Evolutionary conservation across 2,113 vertebrate genomes (phyloP).

Genomic region (Oxygymnocypris stewartii): DNA sequence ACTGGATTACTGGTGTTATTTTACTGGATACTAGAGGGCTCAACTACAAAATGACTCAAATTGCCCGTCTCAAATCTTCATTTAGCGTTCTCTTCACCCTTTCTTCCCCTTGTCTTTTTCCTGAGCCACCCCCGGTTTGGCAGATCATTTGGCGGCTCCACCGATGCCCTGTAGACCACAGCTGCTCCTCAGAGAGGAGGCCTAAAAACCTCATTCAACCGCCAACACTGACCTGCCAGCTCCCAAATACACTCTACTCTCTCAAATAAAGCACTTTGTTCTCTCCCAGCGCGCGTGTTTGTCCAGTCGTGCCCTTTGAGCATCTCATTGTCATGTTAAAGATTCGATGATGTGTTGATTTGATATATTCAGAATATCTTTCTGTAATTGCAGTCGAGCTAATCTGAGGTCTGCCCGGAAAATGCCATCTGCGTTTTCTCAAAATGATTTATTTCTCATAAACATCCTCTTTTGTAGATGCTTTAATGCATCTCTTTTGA

Average conservation of each 20-base stretch:
- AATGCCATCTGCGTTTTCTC: background rate
- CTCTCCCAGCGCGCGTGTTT: background rate
- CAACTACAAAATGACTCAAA: background rate
- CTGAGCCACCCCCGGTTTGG: constrained; percentile 1
- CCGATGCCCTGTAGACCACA: constrained; percentile 68
- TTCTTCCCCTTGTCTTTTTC: background rate
- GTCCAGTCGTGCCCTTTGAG: background rate
- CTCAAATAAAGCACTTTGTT: background rate
- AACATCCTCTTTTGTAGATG: background rate
- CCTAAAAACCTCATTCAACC: no score
- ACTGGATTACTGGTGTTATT: background rate
- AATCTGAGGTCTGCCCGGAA: background rate
- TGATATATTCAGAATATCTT: background rate
- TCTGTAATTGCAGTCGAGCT: background rate
- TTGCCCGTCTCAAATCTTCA: background rate
- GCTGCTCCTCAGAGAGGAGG: constrained; percentile 71
- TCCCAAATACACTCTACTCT: background rate
- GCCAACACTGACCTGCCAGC: background rate
- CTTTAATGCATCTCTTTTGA: constrained; percentile 8
- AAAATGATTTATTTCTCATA: background rate
- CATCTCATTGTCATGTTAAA: background rate
- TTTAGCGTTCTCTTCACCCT: background rate
- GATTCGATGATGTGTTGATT: background rate
- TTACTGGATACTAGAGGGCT: background rate
- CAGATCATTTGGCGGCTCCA: constrained; percentile 69